Percentiles rank a stretch among this genome's conserved stretches.
These are phyloP conservation scores for Stramonita haemastoma DNA, from an alignment of 2,888 invertebrate species.

Conservation along the genomic window DNA sequence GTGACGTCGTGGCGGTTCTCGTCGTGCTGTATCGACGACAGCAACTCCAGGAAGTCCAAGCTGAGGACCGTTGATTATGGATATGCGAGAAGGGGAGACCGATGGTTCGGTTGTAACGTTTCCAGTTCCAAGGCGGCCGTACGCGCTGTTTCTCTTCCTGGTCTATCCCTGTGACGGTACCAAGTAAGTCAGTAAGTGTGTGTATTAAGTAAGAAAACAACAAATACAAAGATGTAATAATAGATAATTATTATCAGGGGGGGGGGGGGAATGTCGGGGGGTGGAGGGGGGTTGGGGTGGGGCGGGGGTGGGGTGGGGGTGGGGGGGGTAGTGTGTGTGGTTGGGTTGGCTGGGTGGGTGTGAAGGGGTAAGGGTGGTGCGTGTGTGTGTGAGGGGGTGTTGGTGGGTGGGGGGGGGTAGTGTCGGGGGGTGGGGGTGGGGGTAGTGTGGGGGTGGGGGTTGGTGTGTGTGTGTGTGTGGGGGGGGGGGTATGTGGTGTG, in stretches of 20 bases:
- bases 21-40: constrained; percentile 8
- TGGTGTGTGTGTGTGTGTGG: too few species aligned
- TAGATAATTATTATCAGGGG: not conserved
- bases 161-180: not conserved
- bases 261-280: not conserved
- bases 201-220: not conserved
- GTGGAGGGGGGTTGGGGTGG: not conserved
- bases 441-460: too few species aligned
- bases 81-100: constrained; percentile 16
- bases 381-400: too few species aligned
- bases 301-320: not conserved
- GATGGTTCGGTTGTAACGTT: constrained; percentile 25
- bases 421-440: too few species aligned
- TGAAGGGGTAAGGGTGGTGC: too few species aligned
- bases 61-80: not conserved
- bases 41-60: not conserved
- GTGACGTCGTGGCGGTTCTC: constrained; percentile 25
- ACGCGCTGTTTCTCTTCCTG: not conserved
- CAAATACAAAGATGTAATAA: not conserved
- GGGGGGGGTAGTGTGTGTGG: too few species aligned
- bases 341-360: not conserved
- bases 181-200: constrained; percentile 6
- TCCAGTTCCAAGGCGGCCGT: not conserved
- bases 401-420: too few species aligned
- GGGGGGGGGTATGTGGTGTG: too few species aligned